These are phyloP conservation scores for Helarctos malayanus DNA, from an alignment of 2,797 vertebrate species.

Conservation along the genomic window DNA sequence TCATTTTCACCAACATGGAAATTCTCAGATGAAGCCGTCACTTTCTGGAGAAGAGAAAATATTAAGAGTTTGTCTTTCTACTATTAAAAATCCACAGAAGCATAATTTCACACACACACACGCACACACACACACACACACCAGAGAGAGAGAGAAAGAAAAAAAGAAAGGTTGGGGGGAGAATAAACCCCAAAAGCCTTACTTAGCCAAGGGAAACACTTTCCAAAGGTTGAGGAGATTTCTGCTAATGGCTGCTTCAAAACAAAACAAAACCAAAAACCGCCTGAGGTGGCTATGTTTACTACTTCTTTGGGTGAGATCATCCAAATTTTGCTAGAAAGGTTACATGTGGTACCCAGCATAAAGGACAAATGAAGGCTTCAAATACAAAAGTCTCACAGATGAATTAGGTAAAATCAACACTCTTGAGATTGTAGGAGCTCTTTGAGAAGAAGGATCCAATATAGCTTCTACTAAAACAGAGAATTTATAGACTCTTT, in stretches of 20 bases:
- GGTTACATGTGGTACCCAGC: not conserved
- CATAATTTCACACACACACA: conserved; percentile 14
- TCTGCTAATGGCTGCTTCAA: not conserved
- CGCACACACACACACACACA: not conserved
- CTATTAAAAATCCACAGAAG: conserved; percentile 1
- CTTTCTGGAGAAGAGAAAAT: conserved; percentile 82
- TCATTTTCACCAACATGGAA: conserved; percentile 82
- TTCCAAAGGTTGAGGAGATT: not conserved
- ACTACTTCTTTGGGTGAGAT: not conserved
- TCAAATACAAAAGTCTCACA: conserved; percentile 33
- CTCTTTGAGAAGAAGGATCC: conserved; percentile 14
- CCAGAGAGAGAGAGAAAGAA: not conserved
- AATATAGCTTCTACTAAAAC: not conserved
- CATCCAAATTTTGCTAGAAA: conserved; percentile 39
- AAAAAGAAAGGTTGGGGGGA: not conserved
- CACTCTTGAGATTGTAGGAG: not conserved
- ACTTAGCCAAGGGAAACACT: not conserved
- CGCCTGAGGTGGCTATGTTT: not conserved
- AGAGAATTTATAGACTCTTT: not conserved
- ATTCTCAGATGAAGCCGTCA: conserved; percentile 86
- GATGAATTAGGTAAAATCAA: conserved; percentile 55
- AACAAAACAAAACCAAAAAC: not conserved
- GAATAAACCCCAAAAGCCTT: not conserved
- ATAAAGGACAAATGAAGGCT: not conserved
- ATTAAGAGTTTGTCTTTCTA: conserved; percentile 12